These are phyloP conservation scores for Nestor notabilis DNA, from an alignment of 2,113 vertebrate species.

Conservation along the genomic window DNA sequence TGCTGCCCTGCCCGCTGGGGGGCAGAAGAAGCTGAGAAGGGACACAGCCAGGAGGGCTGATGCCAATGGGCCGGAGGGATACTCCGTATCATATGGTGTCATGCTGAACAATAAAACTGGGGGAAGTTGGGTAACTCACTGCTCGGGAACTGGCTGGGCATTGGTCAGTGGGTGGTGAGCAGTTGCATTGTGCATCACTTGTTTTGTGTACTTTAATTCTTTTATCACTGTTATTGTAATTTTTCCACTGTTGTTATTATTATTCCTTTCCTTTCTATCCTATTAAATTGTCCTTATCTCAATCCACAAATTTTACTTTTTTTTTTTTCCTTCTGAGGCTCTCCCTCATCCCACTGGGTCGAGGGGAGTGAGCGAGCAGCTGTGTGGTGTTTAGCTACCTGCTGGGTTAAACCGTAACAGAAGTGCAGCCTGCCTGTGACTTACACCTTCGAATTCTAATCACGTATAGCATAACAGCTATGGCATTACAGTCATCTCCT, in stretches of 20 bases:
- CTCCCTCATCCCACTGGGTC: neutral
- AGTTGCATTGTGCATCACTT: neutral
- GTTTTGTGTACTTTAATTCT: neutral
- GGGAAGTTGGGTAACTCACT: neutral
- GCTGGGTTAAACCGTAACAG: neutral
- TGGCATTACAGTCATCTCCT: neutral
- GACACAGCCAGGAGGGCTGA: neutral
- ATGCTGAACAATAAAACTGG: neutral
- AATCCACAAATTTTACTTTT: neutral
- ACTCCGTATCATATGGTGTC: neutral
- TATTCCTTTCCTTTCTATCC: neutral
- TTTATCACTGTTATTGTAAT: neutral
- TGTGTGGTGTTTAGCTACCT: neutral
- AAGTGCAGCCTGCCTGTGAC: neutral
- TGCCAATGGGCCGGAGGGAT: neutral
- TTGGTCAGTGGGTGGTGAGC: neutral
- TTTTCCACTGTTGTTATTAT: neutral
- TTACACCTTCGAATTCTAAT: neutral
- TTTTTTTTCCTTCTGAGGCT: neutral
- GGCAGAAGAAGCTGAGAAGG: neutral
- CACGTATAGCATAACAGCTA: neutral
- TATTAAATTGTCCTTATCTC: neutral
- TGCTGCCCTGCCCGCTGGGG: neutral
- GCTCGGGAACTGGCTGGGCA: rapidly evolving
- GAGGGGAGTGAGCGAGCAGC: neutral